Evolutionary conservation across 1,140 invertebrate genomes (phyloP).

Genomic region (Habropoda laboriosa): DNA sequence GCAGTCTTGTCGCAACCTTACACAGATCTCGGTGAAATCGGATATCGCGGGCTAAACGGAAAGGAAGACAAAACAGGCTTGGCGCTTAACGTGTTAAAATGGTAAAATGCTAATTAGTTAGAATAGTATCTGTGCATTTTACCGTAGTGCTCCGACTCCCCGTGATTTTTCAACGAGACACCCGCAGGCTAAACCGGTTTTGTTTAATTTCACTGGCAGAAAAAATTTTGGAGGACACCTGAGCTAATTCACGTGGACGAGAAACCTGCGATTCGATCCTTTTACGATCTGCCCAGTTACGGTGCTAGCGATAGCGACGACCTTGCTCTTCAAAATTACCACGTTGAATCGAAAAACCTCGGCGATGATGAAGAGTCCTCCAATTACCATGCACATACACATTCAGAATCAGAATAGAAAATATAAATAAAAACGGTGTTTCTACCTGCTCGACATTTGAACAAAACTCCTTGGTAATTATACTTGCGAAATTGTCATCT

Average conservation of each 20-base stretch:
- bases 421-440: no score
- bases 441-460: no score
- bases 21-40: no score
- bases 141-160: background rate
- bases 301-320: background rate
- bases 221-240: background rate
- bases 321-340: background rate
- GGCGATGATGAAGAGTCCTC: background rate
- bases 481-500: no score
- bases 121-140: background rate
- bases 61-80: no score
- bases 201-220: background rate
- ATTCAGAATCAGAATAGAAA: background rate
- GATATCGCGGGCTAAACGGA: no score
- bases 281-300: conserved; percentile 22
- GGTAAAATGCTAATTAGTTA: no score
- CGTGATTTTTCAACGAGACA: background rate
- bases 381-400: background rate
- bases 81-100: no score
- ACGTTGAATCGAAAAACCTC: background rate
- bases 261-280: background rate
- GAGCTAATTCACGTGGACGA: background rate
- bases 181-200: conserved; percentile 1
- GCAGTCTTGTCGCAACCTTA: no score
- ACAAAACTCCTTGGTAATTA: no score